Evolutionary conservation across 1,140 invertebrate genomes (phyloP).

Genomic region (Bemisia tabaci): DNA sequence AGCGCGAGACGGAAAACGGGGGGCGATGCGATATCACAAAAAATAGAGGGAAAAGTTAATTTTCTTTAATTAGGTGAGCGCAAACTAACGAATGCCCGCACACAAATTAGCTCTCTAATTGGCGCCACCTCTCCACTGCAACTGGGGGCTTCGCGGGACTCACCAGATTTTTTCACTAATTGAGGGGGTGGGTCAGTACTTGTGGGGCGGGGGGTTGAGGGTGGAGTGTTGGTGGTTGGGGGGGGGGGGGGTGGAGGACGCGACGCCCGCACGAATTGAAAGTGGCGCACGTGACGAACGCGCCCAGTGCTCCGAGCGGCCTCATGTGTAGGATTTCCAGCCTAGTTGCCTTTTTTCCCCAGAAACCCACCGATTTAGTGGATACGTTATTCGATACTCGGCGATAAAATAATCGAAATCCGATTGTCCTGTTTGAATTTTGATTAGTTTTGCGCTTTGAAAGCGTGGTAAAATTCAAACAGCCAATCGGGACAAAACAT

Average conservation of each 20-base stretch:
- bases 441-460: no score
- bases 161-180: neutral
- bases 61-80: neutral
- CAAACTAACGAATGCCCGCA: neutral
- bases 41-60: neutral
- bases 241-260: neutral
- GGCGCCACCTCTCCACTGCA: neutral
- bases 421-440: no score
- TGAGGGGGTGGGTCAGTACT: no score
- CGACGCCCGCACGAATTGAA: neutral
- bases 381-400: no score
- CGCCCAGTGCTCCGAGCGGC: no score
- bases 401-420: no score
- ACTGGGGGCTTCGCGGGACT: neutral
- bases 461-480: no score
- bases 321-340: no score
- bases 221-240: no score
- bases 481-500: no score
- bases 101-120: neutral
- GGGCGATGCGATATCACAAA: neutral
- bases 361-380: no score
- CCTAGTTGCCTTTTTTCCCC: no score
- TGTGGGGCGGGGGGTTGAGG: neutral
- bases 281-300: neutral
- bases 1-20: neutral